Evolutionary conservation across 1,140 invertebrate species (phyloP).

Genomic region (Drosophila sucinea): DNA sequence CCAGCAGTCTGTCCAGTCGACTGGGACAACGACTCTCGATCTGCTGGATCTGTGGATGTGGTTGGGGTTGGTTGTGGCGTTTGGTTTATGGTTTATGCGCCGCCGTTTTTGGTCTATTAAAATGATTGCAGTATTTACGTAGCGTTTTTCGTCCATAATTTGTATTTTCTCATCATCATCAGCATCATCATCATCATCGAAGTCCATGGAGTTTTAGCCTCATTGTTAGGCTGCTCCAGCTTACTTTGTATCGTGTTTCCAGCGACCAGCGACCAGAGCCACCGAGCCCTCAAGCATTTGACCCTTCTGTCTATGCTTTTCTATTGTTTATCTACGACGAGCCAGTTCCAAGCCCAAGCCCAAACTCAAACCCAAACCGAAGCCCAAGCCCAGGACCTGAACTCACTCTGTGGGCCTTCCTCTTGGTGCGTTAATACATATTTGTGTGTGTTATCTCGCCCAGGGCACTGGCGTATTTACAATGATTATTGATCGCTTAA

Average conservation of each 20-base stretch:
- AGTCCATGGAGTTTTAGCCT: background rate
- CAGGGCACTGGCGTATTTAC: constrained; percentile 69
- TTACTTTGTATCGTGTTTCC: constrained; percentile 40
- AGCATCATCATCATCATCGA: constrained; percentile 52
- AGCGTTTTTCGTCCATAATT: constrained; percentile 78
- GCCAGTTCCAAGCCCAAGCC: constrained; percentile 44
- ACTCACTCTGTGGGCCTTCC: constrained; percentile 16
- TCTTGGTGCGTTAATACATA: constrained; percentile 59
- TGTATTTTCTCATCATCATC: constrained; percentile 79
- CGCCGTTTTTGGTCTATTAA: constrained; percentile 82
- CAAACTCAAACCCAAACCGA: constrained; percentile 41
- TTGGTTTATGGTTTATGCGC: constrained; percentile 80
- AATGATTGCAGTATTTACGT: constrained; percentile 82
- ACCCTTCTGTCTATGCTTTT: constrained; percentile 73
- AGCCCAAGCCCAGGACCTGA: constrained; percentile 16
- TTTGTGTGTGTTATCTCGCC: constrained; percentile 65
- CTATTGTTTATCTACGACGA: constrained; percentile 74
- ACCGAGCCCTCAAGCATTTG: constrained; percentile 55
- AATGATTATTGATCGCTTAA: constrained; percentile 81
- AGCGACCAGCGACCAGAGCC: background rate
- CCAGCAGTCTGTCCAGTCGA: constrained; percentile 13
- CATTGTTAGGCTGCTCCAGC: constrained; percentile 26
- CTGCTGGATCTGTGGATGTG: constrained; percentile 17
- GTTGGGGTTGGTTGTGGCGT: constrained; percentile 49
- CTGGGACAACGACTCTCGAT: constrained; percentile 4